Evolutionary conservation across 2,797 vertebrate genomes (phyloP), one percentile per base, ranked within the genome.

Genomic region (Poeciliopsis turneri): DNA sequence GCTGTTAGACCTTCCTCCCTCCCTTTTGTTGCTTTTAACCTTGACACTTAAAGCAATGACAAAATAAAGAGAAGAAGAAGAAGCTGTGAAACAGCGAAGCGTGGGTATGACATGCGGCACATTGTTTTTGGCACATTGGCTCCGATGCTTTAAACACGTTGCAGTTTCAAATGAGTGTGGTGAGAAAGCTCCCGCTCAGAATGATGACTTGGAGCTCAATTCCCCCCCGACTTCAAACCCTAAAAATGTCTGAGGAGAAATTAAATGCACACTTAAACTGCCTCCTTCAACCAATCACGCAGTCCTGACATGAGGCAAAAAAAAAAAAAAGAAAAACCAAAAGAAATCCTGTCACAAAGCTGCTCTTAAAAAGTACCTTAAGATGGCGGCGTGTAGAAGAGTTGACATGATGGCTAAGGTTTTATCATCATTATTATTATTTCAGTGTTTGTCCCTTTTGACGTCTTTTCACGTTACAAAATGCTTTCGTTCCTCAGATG

Each of bases 401-500:
- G 59, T 36, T 64, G 16, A 72, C 80, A 75, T n/a, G 18, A 9
- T 64, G 41, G 73, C 46, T 78, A 8, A 75, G 75, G n/a, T 70
- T 12, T 55, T n/a, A 25, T 74, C 18, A 64, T 87, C 77, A 70
- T 77, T 74, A 74, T 74, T 15, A 64, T 84, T 78, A 72, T 79
- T 74, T 72, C 13, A n/a, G 49, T 80, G 45, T 87, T 86, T 86
- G 83, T 89, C 89, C 86, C 83, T 77, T 71, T 66, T 61, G 76
- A 78, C 47, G n/a, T 71, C 25, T 66, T 90, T 84, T 90, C 80
- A 30, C 82, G 77, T 68, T 55, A 46, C 13, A 1, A 84, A 91
- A 84, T 4, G 18, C 81, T 76, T 86, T 87, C 79, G 74, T 85
- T 89, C 81, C 74, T 83, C 84, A 79, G 75, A 64, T 82, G 81